Evolutionary conservation across 37 sponge, comb jelly and placozoan genomes (phyloP).

Genomic region (Aplysina aerophoba): DNA sequence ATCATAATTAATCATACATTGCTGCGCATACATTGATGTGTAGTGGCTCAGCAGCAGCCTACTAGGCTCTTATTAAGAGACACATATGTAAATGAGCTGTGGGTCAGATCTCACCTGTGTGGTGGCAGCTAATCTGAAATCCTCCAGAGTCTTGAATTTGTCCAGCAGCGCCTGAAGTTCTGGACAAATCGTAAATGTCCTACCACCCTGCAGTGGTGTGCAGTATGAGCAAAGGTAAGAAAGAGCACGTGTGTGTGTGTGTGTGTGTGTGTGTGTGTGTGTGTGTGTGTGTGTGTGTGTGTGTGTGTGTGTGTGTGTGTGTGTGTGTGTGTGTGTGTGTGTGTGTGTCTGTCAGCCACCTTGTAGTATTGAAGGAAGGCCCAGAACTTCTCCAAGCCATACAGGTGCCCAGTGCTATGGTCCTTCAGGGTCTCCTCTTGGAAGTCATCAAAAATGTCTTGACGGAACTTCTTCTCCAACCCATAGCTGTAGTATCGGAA

Average conservation of each 20-base stretch:
- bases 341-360: conserved; percentile 46
- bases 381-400: conserved; percentile 99
- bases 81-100: too few relatives aligned
- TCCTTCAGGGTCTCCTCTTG: conserved; percentile 92
- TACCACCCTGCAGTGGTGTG: conserved; percentile 48
- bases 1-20: too few relatives aligned
- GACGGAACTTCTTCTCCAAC: conserved; percentile 91
- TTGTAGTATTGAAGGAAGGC: conserved; percentile 98
- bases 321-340: not conserved
- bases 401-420: conserved; percentile 76
- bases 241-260: not conserved
- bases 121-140: conserved; percentile 77
- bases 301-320: not conserved
- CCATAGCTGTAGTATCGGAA: conserved; percentile 99
- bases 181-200: conserved; percentile 42
- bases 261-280: conserved; percentile 11
- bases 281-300: not conserved
- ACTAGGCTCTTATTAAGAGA: too few relatives aligned
- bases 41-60: too few relatives aligned
- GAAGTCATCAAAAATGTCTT: conserved; percentile 88
- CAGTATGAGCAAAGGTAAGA: not conserved
- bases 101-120: not conserved
- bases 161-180: conserved; percentile 67
- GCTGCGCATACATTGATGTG: too few relatives aligned
- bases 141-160: conserved; percentile 87